Percentiles rank a stretch among this genome's conserved stretches.
Conservation (phyloP, 1,140 invertebrate genomes). For the Linepithema humile region DNA sequence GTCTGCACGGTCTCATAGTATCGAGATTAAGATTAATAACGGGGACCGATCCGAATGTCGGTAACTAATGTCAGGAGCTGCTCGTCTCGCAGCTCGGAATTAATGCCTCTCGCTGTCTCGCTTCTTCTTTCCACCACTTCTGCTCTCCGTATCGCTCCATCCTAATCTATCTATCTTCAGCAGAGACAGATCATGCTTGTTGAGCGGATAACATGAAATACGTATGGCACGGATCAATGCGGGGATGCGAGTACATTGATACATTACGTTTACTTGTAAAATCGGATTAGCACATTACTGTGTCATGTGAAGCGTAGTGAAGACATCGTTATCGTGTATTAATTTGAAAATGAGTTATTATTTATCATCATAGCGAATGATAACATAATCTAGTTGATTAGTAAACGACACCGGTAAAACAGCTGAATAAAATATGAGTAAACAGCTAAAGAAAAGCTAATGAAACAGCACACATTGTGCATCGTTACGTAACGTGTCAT, state of each 20-base stretch:
- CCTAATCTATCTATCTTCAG: constrained; percentile 37
- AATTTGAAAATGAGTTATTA: neutral
- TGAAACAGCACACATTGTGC: neutral
- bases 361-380: neutral
- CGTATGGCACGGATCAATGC: neutral
- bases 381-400: neutral
- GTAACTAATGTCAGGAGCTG: constrained; percentile 61
- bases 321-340: neutral
- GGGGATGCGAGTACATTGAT: neutral
- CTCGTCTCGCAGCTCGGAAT: constrained; percentile 47
- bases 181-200: constrained; percentile 53
- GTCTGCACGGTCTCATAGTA: constrained; percentile 36
- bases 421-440: neutral
- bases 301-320: neutral
- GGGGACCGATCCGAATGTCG: constrained; percentile 43
- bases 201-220: constrained; percentile 41
- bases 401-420: neutral
- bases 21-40: constrained; percentile 62
- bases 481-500: neutral
- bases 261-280: constrained; percentile 15
- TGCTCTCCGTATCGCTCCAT: neutral
- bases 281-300: constrained; percentile 12
- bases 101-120: constrained; percentile 46
- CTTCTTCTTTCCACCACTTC: constrained; percentile 34
- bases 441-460: neutral